Evolutionary conservation across 1,140 invertebrate genomes (phyloP), one percentile per base, ranked within the genome.

Genomic region (Ooceraea biroi): DNA sequence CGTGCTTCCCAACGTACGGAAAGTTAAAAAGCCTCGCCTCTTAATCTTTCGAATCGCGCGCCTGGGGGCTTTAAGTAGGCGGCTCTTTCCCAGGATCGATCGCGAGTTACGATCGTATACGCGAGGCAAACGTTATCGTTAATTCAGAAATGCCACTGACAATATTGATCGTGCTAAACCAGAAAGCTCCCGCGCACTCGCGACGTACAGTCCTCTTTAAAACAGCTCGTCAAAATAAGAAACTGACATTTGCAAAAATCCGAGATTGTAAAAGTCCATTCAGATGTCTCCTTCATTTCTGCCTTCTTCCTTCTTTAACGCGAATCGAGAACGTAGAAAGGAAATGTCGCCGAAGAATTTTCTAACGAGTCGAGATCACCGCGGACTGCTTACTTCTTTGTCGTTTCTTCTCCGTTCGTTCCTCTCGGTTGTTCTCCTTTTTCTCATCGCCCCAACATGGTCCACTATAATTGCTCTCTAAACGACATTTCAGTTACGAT

Each of bases 401-500:
- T n/a, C n/a, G n/a, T n/a, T n/a, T n/a, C n/a, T n/a, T 82, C 48
- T 36, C 25, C 30, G 10, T n/a, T 11, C 27, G 27, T 60, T 50
- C 36, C 46, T 36, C 36, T 52, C 68, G 17, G 27, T 65, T 50
- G 50, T 27, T 22, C 46, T 8, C 30, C 25, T 50, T 69, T 85
- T 25, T 22, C 63, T 36, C 58, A 11, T 4, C 73, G 55, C 48
- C 46, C 52, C 58, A 65, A 76, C 61, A 12, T n/a, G 55, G 25
- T 55, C 46, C 30, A 44, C 48, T 44, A 52, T 61, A 55, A 71
- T 46, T 48, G 25, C 68, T 84, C 80, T 86, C 63, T 27, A 83
- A 87, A 78, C 66, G 85, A 84, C 58, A 46, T 66, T 65, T 83
- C 63, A 71, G 57, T 72, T 87, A 57, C 27, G 58, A 3, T 3